Percentiles rank a stretch among this genome's conserved stretches.
Conservation (phyloP, 2,888 invertebrate species). For the Spialia ferax region DNA sequence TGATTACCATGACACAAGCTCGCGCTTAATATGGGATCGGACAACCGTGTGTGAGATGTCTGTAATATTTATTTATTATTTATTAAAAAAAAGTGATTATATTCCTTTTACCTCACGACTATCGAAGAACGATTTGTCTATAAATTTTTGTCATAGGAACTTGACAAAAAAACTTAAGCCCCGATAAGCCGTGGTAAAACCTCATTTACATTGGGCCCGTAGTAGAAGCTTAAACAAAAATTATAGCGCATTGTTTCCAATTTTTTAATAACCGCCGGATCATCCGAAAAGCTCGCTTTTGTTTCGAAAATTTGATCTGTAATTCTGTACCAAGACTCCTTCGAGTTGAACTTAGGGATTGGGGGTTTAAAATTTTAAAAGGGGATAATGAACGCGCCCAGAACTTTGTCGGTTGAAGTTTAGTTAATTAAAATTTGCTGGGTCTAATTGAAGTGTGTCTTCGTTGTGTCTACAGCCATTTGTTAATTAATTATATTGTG, state of each 20-base stretch:
- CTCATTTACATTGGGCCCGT: slow-evolving; percentile 29
- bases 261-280: slow-evolving; percentile 56
- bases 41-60: too few species aligned
- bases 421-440: slow-evolving; percentile 18
- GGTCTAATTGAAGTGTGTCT: not conserved
- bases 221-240: slow-evolving; percentile 45
- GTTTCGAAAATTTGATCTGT: slow-evolving; percentile 38
- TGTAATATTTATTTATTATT: too few species aligned
- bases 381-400: slow-evolving; percentile 23
- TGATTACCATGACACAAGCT: too few species aligned
- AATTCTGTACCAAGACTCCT: slow-evolving; percentile 20
- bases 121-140: too few species aligned
- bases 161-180: slow-evolving; percentile 14
- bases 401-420: slow-evolving; percentile 12
- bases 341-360: slow-evolving; percentile 24
- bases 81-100: too few species aligned
- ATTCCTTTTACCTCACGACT: too few species aligned
- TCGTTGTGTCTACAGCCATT: not conserved
- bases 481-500: not conserved
- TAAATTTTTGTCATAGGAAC: not conserved
- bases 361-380: slow-evolving; percentile 26
- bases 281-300: slow-evolving; percentile 47
- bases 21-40: too few species aligned
- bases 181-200: slow-evolving; percentile 3
- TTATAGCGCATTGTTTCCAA: slow-evolving; percentile 51